Evolutionary conservation across 2,113 vertebrate species (phyloP).

Genomic region (Kryptolebias marmoratus): DNA sequence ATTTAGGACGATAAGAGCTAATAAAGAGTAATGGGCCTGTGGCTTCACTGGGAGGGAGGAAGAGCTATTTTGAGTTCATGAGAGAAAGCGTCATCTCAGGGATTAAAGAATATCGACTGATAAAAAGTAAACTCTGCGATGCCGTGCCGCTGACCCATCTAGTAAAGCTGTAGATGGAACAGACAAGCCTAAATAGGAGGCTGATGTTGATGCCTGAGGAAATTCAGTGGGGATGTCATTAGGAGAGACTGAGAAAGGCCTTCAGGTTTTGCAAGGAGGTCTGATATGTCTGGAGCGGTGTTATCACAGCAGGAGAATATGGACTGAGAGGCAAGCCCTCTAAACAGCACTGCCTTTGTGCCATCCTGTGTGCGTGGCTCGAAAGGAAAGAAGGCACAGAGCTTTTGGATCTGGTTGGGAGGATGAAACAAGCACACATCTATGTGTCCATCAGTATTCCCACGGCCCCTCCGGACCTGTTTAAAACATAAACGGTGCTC

Average conservation of each 20-base stretch:
- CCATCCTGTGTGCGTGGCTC: slow-evolving; percentile 48
- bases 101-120: slow-evolving; percentile 77
- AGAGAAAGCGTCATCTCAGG: slow-evolving; percentile 75
- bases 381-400: slow-evolving; percentile 44
- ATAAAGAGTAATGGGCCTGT: slow-evolving; percentile 78
- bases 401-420: slow-evolving; percentile 54
- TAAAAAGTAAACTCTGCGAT: slow-evolving; percentile 71
- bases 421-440: slow-evolving; percentile 71
- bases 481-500: slow-evolving; percentile 71
- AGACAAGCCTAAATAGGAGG: slow-evolving; percentile 29
- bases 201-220: slow-evolving; percentile 18
- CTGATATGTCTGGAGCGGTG: slow-evolving; percentile 51
- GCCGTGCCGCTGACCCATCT: slow-evolving; percentile 52
- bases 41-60: slow-evolving; percentile 62
- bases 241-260: slow-evolving; percentile 38
- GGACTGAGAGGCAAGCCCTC: slow-evolving; percentile 38
- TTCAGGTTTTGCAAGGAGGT: slow-evolving; percentile 61
- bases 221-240: slow-evolving; percentile 62
- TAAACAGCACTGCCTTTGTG: slow-evolving; percentile 64
- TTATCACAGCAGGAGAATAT: slow-evolving; percentile 47
- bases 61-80: slow-evolving; percentile 75
- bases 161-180: slow-evolving; percentile 52
- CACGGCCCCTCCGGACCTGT: slow-evolving; percentile 54
- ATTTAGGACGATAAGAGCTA: slow-evolving; percentile 77
- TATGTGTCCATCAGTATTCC: slow-evolving; percentile 80